These are phyloP conservation scores for Oncorhynchus masou DNA, from an alignment of 2,113 vertebrate genomes.

Conservation along the genomic window DNA sequence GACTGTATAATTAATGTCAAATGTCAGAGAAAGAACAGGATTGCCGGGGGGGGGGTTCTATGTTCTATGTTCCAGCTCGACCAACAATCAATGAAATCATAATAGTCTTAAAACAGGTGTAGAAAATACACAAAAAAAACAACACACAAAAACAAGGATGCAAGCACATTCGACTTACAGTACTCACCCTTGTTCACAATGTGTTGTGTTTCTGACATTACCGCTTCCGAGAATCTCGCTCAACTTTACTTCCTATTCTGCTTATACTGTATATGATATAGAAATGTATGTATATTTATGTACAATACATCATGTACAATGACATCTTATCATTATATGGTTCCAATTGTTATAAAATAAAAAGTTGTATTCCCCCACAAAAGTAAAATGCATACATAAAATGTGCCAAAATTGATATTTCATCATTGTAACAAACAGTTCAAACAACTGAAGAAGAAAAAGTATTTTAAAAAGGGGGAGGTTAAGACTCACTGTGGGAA, in stretches of 20 bases:
- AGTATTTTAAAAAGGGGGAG: conserved; percentile 22
- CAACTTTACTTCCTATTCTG: conserved; percentile 10
- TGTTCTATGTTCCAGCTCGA: not conserved
- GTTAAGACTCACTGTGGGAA: conserved; percentile 45
- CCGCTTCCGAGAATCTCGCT: conserved; percentile 2
- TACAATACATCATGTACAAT: conserved; percentile 49
- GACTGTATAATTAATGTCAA: not conserved
- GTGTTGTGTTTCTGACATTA: conserved; percentile 2
- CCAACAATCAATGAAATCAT: conserved; percentile 20
- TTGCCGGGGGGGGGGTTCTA: not conserved
- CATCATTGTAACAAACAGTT: not conserved
- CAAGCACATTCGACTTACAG: conserved; percentile 18
- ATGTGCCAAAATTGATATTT: not conserved
- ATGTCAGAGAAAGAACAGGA: conserved; percentile 3
- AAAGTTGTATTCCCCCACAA: conserved; percentile 35
- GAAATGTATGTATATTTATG: conserved; percentile 13
- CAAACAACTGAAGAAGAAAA: conserved; percentile 33
- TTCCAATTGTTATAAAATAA: conserved; percentile 38
- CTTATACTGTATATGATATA: conserved; percentile 9
- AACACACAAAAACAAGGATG: conserved; percentile 5
- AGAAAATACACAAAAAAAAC: not conserved
- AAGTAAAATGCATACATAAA: conserved; percentile 32
- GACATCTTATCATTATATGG: conserved; percentile 28
- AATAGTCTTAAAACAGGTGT: not conserved
- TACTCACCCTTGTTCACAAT: conserved; percentile 40